phyloP scores from a whole-genome alignment of 2,113 vertebrate genomes.

The Ictalurus furcatus region DNA sequence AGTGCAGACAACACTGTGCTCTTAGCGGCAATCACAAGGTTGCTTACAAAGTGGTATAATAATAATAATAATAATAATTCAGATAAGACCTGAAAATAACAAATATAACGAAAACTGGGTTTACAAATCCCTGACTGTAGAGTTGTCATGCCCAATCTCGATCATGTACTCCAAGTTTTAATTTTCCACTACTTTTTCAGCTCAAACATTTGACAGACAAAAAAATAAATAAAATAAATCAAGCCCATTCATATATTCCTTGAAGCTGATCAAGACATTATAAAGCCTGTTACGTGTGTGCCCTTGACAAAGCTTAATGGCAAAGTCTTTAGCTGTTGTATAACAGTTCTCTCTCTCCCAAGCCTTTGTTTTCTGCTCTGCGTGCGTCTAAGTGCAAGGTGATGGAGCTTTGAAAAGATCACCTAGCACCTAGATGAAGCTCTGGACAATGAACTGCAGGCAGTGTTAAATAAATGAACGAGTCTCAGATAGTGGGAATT shows the following conservation, averaged over 20 bases:
- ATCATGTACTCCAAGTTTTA: neutral
- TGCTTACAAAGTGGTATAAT: neutral
- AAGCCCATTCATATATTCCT: neutral
- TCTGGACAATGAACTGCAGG: neutral
- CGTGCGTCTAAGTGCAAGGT: neutral
- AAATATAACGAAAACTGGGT: neutral
- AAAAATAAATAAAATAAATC: neutral
- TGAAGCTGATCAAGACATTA: neutral
- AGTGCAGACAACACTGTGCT: neutral
- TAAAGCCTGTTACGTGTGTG: neutral
- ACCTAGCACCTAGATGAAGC: neutral
- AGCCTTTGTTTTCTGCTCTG: neutral
- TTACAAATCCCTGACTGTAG: neutral
- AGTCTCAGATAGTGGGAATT: neutral
- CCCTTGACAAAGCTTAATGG: neutral
- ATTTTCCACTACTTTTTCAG: neutral
- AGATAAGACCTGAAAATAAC: neutral
- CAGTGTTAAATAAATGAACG: neutral
- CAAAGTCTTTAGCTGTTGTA: constrained; percentile 1
- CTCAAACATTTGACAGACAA: neutral
- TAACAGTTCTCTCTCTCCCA: neutral
- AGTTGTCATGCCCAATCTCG: neutral
- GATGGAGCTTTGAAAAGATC: neutral
- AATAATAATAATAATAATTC: neutral
- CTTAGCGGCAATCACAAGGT: neutral